Evolutionary conservation across 2,888 invertebrate genomes (phyloP), one percentile per base, ranked within the genome.

Genomic region (Noctua comes): DNA sequence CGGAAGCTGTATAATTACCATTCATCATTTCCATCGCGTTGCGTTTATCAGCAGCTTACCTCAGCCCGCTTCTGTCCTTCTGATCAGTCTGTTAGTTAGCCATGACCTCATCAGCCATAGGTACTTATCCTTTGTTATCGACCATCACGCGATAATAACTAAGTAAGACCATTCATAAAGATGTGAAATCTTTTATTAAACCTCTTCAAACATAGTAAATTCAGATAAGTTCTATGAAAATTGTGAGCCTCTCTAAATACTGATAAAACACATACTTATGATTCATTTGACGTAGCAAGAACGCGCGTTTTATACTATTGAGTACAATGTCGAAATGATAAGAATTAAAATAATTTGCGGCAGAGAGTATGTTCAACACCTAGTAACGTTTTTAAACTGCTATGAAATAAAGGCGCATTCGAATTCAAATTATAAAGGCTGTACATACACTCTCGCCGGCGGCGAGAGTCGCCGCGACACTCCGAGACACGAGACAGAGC

Each of bases 191-290:
- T 40, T 8, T 21, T 51, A 64, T 31, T 51, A 68, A 74, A 79
- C n/a, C 68, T 46, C 65, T 81, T 27, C 64, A 70, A 43, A 77
- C 36, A 51, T 70, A 16, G 40, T 81, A 57, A 62, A 59, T 46
- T 31, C 43, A 80, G 62, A 73, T 65, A 80, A 27, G 6, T 43
- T 68, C 36, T 62, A 36, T 62, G 75, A 65, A 71, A 71, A 80
- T 62, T 21, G 46, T 79, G 31, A 73, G 57, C 36, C 85, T 76
- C 70, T 76, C 2, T 31, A 83, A 77, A 77, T 65, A 77, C 31
- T 77, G 83, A 85, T 85, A 82, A 85, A 46, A 46, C 16, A 66
- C 18, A 10, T 36, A 51, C 73, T 31, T 71, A n/a, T 48, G 40
- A 72, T 71, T 74, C 43, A 68, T 79, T 24, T 77, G 77, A 73